Conservation (phyloP, 1,140 invertebrate genomes). For the Philotrypesis tridentata region DNA sequence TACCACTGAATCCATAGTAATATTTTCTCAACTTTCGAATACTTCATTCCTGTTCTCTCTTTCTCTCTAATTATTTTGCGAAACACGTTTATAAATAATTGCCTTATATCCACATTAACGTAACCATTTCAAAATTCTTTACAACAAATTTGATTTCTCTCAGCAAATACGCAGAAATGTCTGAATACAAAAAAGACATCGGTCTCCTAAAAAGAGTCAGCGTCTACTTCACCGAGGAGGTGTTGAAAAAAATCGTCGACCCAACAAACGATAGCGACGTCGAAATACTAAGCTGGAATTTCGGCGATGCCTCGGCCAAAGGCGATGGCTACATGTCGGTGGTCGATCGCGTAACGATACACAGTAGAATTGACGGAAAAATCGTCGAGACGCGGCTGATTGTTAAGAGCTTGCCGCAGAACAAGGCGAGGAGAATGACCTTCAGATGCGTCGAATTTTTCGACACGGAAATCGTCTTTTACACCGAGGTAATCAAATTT, state of each 20-base stretch:
- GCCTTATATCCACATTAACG: no score
- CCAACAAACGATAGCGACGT: constrained; percentile 62
- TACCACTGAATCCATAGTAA: no score
- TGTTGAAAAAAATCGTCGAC: constrained; percentile 65
- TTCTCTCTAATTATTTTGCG: no score
- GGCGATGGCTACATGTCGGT: constrained; percentile 78
- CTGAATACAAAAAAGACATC: neutral
- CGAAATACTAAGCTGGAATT: constrained; percentile 63
- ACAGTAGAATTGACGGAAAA: constrained; percentile 62
- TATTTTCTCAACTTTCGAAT: no score
- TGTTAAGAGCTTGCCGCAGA: constrained; percentile 79
- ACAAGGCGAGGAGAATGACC: constrained; percentile 76
- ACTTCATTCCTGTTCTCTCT: no score
- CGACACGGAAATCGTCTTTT: constrained; percentile 80
- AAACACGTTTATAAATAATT: no score
- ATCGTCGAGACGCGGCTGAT: constrained; percentile 71
- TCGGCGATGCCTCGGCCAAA: constrained; percentile 69
- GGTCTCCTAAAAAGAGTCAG: constrained; percentile 12
- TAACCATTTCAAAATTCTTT: no score
- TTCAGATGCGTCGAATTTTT: constrained; percentile 80
- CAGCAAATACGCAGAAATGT: no score
- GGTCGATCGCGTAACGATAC: constrained; percentile 75
- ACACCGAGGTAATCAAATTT: constrained; percentile 75
- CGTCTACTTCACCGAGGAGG: constrained; percentile 61
- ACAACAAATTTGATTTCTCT: no score